Percentiles rank a stretch among this genome's conserved stretches.
phyloP scores from a whole-genome alignment of 2,888 invertebrate genomes.

The Leptodirus hochenwartii region DNA sequence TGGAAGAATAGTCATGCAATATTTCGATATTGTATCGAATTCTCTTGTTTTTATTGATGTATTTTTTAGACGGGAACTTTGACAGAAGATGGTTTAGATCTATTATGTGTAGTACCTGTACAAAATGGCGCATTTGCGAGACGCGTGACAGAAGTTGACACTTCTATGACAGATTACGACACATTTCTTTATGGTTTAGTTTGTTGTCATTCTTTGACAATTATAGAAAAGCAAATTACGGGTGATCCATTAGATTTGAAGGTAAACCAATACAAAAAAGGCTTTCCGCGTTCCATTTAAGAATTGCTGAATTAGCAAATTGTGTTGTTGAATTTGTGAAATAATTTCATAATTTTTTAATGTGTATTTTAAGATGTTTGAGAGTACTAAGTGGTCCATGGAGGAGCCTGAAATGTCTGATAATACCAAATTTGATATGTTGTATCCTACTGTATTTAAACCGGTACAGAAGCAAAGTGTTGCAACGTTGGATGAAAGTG shows the following conservation, averaged over 20 bases:
- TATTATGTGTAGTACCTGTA: constrained; percentile 76
- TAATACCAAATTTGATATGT: constrained; percentile 65
- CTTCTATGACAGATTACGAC: constrained; percentile 26
- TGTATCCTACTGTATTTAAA: constrained; percentile 72
- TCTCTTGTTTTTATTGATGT: neutral
- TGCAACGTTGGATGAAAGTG: constrained; percentile 18
- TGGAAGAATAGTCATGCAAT: too few species aligned
- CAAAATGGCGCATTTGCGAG: constrained; percentile 29
- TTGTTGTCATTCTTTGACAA: constrained; percentile 81
- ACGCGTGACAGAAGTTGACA: constrained; percentile 28
- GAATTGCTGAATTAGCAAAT: too few species aligned
- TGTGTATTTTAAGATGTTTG: constrained; percentile 58
- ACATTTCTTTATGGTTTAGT: constrained; percentile 54
- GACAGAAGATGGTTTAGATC: constrained; percentile 89
- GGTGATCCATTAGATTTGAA: constrained; percentile 94
- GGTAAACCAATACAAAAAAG: constrained; percentile 24
- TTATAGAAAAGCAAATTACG: constrained; percentile 68
- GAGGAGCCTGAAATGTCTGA: constrained; percentile 80
- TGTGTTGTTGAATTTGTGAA: too few species aligned
- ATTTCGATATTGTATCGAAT: too few species aligned
- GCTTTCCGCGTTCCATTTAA: constrained; percentile 3
- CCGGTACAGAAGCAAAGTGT: constrained; percentile 27
- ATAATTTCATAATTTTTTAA: constrained; percentile 1
- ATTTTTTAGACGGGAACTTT: constrained; percentile 72
- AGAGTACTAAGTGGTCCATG: constrained; percentile 78